These are phyloP conservation scores for Beaufortia kweichowensis DNA, from an alignment of 2,113 vertebrate genomes.

Conservation along the genomic window DNA sequence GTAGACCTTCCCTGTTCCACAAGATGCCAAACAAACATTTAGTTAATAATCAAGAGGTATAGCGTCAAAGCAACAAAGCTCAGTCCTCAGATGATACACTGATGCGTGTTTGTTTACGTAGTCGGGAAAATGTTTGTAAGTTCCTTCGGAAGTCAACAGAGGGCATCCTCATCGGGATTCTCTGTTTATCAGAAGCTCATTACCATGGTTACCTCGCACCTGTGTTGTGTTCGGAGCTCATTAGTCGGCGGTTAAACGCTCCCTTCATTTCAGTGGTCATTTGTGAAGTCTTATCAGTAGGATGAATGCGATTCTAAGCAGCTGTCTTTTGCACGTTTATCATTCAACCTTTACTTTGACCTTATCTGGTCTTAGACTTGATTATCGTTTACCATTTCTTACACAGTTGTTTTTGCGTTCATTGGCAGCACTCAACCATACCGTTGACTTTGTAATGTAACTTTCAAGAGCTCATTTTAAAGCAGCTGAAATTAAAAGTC, in stretches of 20 bases:
- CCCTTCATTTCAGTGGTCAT: conserved; percentile 27
- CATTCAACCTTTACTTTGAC: neutral
- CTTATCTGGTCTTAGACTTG: neutral
- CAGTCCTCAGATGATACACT: neutral
- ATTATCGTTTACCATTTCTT: neutral
- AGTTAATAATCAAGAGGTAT: neutral
- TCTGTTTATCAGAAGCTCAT: conserved; percentile 5
- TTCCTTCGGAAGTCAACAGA: conserved; percentile 28
- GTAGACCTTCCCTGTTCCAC: neutral
- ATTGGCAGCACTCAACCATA: too few species aligned
- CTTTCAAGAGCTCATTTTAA: too few species aligned
- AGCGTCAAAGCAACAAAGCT: neutral
- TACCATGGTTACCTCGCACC: conserved; percentile 11
- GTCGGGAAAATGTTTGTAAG: conserved; percentile 18
- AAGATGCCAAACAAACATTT: conserved; percentile 16
- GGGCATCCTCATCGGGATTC: conserved; percentile 22
- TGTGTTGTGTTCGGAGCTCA: conserved; percentile 20
- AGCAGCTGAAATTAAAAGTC: neutral
- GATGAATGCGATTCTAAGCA: neutral
- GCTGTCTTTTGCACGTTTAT: neutral
- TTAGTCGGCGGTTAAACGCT: conserved; percentile 21
- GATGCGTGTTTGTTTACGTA: conserved; percentile 30
- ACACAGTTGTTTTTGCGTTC: too few species aligned
- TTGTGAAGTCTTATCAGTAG: conserved; percentile 19
- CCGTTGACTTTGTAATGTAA: neutral